Base-by-base conservation (phyloP, 1,140 invertebrate genomes). In the Meloidogyne floridensis region DNA sequence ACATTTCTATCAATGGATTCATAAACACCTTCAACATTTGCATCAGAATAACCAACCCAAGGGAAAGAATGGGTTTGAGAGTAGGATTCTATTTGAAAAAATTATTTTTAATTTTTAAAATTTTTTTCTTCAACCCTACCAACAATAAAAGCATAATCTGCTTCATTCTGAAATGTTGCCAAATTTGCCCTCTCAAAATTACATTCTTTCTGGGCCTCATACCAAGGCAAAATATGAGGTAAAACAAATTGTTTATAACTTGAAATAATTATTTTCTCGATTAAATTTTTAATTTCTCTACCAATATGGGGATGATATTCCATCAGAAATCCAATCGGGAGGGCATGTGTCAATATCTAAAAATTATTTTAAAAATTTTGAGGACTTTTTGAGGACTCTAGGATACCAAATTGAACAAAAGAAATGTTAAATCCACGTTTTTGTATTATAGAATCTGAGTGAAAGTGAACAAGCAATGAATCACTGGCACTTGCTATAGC, bases 41-140 rank as follows among this genome's bases (percentile, higher is more conserved):
- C 84, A 56, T 85, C 84, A n/a, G 75, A 80, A 76, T 85, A 85
- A n/a, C 84, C 84, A 78, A 86, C 32, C 84, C 84, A 85, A 13
- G 84, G 85, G 53, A 83, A 80, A 13, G 78, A 77, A 51, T 84
- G 80, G 11, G 84, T 74, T 47, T 59, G 65, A 11, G 83, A 82
- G 54, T 75, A 84, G 2, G 70, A 32, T 43, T 84, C 82, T 84
- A n/a, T 8, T 54, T 73, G 15, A 75, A 54, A 3, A 73, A 43
- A 15, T 70, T 75, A 75, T 77, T 54, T 20, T 32, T n/a, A 77
- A 78, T 20, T 20, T 78, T 32, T 53, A 75, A 53, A 9, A 11
- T 15, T 75, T 10, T 20, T 75, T 42, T 51, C n/a, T n/a, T 18
- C 54, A n/a, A 32, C 32, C 83, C 65, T 59, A 69, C 85, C 80